A percentile compares a stretch with the other conserved stretches of the same genome.
Conservation (phyloP, 2,797 vertebrate genomes). For the Delichon dasypus region DNA sequence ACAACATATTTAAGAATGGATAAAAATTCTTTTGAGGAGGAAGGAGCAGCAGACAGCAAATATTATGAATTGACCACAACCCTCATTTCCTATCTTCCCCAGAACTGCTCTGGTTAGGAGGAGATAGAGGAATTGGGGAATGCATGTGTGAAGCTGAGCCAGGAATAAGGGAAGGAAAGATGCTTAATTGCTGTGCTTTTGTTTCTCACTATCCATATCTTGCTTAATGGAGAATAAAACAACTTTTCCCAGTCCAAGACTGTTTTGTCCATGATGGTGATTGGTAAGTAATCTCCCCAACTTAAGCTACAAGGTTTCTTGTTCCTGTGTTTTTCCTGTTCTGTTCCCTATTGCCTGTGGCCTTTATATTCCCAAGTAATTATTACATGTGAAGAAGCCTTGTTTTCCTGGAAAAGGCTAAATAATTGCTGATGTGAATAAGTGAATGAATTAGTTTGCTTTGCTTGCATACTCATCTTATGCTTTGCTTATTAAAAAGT, state of each 20-base stretch:
- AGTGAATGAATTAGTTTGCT: accelerated
- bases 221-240: background rate
- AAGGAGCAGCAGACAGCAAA: background rate
- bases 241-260: background rate
- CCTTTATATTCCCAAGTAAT: background rate
- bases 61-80: background rate
- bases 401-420: background rate
- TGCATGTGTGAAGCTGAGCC: background rate
- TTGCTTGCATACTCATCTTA: background rate
- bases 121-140: background rate
- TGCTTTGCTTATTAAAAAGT: background rate
- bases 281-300: background rate
- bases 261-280: background rate
- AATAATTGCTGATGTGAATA: background rate
- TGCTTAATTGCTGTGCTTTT: background rate
- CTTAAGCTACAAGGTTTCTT: background rate
- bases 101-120: accelerated
- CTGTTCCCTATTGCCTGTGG: background rate
- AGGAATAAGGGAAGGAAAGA: background rate
- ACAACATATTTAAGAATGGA: background rate
- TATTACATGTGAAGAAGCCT: background rate
- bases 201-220: background rate
- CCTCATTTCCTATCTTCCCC: background rate
- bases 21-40: background rate
- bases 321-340: background rate